phyloP scores from a whole-genome alignment of 2,888 invertebrate genomes.

The Cremastobaeus sp. region DNA sequence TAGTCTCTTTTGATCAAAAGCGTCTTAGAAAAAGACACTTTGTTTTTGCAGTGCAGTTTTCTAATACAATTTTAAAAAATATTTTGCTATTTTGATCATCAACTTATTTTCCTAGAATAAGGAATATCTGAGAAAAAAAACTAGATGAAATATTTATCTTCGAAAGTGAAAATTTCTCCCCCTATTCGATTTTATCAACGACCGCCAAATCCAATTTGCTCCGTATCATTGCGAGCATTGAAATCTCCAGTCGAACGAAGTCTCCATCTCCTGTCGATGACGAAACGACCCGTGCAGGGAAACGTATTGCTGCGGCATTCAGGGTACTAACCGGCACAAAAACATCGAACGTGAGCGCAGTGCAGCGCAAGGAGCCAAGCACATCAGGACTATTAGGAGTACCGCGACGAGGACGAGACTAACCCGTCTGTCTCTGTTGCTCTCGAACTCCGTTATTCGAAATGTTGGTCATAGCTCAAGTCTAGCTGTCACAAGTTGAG shows the following conservation, averaged over 20 bases:
- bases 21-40: no score
- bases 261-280: conserved; percentile 35
- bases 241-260: conserved; percentile 62
- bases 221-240: conserved; percentile 64
- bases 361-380: conserved; percentile 9
- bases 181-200: neutral
- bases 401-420: conserved; percentile 14
- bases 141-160: no score
- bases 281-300: conserved; percentile 23
- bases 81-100: no score
- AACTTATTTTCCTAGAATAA: no score
- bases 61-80: no score
- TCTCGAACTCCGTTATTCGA: conserved; percentile 47
- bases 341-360: conserved; percentile 59
- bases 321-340: conserved; percentile 65
- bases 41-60: no score
- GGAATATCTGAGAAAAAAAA: no score
- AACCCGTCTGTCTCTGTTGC: conserved; percentile 13
- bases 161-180: conserved; percentile 1
- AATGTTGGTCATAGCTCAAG: conserved; percentile 55
- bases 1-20: no score
- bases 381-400: no score
- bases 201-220: conserved; percentile 22
- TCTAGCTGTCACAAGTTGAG: conserved; percentile 25
- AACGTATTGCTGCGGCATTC: conserved; percentile 24